Conservation (phyloP, 2,113 vertebrate genomes). For the Puntigrus tetrazona region DNA sequence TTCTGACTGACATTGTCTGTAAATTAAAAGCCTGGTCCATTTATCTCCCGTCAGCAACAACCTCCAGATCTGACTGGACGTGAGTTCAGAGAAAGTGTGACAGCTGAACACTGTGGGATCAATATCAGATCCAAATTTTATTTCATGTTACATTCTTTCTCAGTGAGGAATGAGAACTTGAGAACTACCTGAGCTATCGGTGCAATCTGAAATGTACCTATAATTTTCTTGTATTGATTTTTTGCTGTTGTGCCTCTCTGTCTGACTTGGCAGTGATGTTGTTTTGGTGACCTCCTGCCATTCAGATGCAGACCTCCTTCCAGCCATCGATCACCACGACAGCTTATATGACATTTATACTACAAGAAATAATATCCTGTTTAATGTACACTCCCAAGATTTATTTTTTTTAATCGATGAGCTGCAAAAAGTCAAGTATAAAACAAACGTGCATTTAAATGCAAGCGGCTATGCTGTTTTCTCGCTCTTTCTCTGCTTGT, state of each 20-base stretch:
- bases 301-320: conserved; percentile 4
- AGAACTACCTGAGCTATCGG: not conserved
- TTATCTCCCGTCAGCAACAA: not conserved
- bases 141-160: conserved; percentile 12
- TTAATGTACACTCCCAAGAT: not conserved
- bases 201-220: not conserved
- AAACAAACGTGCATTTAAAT: not conserved
- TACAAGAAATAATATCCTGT: not conserved
- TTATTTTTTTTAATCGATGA: too few relatives aligned
- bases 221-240: conserved; percentile 19
- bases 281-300: conserved; percentile 8
- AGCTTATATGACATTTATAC: not conserved
- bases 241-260: not conserved
- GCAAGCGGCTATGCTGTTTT: not conserved
- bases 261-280: not conserved
- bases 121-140: conserved; percentile 36
- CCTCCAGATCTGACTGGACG: not conserved
- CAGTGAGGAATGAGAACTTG: not conserved
- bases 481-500: not conserved
- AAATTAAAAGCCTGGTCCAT: conserved; percentile 7
- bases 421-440: not conserved
- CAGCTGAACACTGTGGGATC: conserved; percentile 14
- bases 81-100: not conserved
- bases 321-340: not conserved
- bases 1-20: not conserved